Base-by-base conservation (phyloP, 2,797 vertebrate species). In the Rhadinocentrus ornatus region DNA sequence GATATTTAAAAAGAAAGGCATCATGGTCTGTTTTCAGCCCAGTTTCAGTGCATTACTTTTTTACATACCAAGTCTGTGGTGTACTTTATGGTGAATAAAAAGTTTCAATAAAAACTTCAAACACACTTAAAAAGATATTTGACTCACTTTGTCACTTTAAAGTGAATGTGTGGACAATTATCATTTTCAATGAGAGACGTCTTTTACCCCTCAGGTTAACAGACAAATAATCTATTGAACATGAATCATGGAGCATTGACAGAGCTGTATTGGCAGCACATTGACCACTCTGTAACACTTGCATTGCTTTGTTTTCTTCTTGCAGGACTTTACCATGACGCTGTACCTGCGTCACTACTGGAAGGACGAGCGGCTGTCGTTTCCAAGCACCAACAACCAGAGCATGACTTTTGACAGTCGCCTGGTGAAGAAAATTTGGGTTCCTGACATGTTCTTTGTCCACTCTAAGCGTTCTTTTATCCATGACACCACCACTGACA, bases 391-490 rank as follows among this genome's bases (percentile, higher is more conserved):
- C 84, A 99, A 96, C 90, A 99, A 99, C 91, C 96, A 97, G 82
- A 99, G 97, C 91, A 98, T 99, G 98, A 99, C 98, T 2, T 99
- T 99, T 4, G 98, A 99, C 11, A 97, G 97, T 66, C 94, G 97
- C 26, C 92, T 99, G 77, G 97, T 97, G 74, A 99, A 98, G 92
- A 99, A 99, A 92, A 99, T 99, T 75, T 99, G 97, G 98, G 97
- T 99, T 4, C 98, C 98, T 0, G 97, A 99, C 87, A 98, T 99
- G 97, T 99, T 99, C 84, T 99, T 99, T 0, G 97, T 99, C 66
- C 98, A 99, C 88, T 99, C 97, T 44, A 99, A 99, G 86, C 95
- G 96, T 62, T 99, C 97, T 26, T 99, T 99, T 85, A 99, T 99
- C 87, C 98, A 99, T 0, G 97, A 98, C 91, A 99, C 98, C 64